Evolutionary conservation across 1,140 invertebrate genomes (phyloP).

Genomic region (Drosophila nebulosa): DNA sequence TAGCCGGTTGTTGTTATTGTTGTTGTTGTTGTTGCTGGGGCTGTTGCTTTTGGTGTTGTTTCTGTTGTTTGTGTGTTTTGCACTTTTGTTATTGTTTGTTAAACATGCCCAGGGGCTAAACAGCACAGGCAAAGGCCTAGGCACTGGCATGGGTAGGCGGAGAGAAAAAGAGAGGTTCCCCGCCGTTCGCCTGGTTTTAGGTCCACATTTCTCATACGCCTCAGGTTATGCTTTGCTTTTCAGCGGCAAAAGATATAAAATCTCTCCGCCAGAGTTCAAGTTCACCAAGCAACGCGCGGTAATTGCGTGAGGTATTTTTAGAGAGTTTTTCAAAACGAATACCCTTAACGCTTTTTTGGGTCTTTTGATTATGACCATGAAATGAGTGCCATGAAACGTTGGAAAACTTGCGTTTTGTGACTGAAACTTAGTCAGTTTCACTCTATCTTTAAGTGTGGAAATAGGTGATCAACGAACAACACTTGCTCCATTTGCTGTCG

Average conservation of each 20-base stretch:
- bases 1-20: constrained; percentile 3
- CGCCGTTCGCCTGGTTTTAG: constrained; percentile 9
- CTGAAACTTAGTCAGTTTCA: too few relatives aligned
- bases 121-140: not conserved
- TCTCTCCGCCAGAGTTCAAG: constrained; percentile 45
- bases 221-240: constrained; percentile 62
- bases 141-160: not conserved
- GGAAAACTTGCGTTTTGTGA: too few relatives aligned
- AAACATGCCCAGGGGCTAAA: constrained; percentile 31
- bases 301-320: constrained; percentile 16
- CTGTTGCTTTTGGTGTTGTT: constrained; percentile 18
- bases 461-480: too few relatives aligned
- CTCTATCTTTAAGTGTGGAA: too few relatives aligned
- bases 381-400: too few relatives aligned
- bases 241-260: constrained; percentile 18
- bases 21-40: constrained; percentile 11
- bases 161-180: not conserved
- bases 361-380: not conserved
- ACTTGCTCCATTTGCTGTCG: too few relatives aligned
- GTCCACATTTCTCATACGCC: constrained; percentile 25
- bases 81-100: constrained; percentile 50
- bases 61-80: constrained; percentile 33
- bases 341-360: not conserved
- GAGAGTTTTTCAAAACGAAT: not conserved
- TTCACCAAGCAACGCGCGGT: constrained; percentile 27